A percentile compares a stretch with the other conserved stretches of the same genome.
Conservation (phyloP, 2,888 invertebrate genomes). For the Rotaria sp. region DNA sequence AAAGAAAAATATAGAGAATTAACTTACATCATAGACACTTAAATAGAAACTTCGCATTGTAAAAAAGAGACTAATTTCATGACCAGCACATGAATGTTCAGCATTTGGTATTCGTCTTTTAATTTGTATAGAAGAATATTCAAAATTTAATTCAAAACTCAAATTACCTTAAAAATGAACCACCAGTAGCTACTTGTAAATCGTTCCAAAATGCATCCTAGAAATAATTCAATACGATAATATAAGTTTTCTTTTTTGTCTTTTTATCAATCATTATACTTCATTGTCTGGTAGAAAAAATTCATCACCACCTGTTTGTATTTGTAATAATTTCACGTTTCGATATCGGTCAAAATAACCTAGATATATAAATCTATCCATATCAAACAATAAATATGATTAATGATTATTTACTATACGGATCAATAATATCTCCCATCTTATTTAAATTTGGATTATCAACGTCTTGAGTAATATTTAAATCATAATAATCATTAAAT, state of each 20-base stretch:
- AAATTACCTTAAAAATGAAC: constrained; percentile 36
- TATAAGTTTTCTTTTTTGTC: no score
- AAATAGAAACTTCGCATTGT: constrained; percentile 37
- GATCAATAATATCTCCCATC: constrained; percentile 46
- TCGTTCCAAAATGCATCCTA: constrained; percentile 36
- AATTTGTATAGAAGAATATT: neutral
- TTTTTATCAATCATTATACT: constrained; percentile 40
- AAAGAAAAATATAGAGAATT: neutral
- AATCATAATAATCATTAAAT: constrained; percentile 47
- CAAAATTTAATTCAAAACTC: neutral
- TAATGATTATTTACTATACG: constrained; percentile 41
- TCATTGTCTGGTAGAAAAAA: constrained; percentile 49
- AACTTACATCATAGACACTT: constrained; percentile 35
- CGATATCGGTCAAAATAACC: constrained; percentile 46
- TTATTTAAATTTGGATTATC: constrained; percentile 44
- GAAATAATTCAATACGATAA: neutral
- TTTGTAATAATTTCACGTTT: constrained; percentile 45
- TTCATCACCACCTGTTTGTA: constrained; percentile 48
- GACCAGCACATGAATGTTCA: constrained; percentile 41
- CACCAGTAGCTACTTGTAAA: constrained; percentile 44
- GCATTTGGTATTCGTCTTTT: constrained; percentile 36
- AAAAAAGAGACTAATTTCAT: constrained; percentile 40
- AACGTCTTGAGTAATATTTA: constrained; percentile 46
- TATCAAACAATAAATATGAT: neutral
- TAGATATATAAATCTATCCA: constrained; percentile 38